Conservation (phyloP, 2,113 vertebrate genomes). For the Alaudala cheleensis region DNA sequence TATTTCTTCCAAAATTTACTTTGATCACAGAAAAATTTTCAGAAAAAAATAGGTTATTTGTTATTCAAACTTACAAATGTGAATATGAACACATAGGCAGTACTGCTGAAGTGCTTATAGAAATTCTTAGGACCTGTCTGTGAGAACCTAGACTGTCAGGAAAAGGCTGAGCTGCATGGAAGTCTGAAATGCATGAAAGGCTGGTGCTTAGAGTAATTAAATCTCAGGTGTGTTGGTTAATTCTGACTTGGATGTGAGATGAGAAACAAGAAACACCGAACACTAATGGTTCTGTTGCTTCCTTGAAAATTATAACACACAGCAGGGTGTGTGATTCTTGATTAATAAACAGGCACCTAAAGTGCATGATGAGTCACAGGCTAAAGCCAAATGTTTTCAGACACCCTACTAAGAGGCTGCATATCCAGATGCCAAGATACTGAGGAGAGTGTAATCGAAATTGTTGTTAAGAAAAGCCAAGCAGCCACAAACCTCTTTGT, state of each 20-base stretch:
- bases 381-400: conserved; percentile 25
- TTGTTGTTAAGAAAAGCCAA: neutral
- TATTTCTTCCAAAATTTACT: neutral
- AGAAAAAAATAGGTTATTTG: neutral
- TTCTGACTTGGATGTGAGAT: neutral
- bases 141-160: neutral
- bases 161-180: neutral
- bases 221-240: conserved; percentile 24
- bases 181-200: neutral
- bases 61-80: neutral
- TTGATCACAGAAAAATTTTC: neutral
- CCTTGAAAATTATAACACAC: conserved; percentile 8
- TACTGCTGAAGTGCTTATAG: neutral
- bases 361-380: neutral
- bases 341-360: conserved; percentile 23
- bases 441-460: neutral
- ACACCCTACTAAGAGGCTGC: neutral
- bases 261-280: neutral
- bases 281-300: neutral
- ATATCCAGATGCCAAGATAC: neutral
- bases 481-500: neutral
- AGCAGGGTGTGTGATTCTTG: conserved; percentile 22
- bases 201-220: neutral
- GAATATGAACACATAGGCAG: neutral
- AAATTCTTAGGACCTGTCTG: neutral